A percentile compares a stretch with the other conserved stretches of the same genome.
Conservation (phyloP, 2,113 vertebrate genomes). For the Bubo bubo region DNA sequence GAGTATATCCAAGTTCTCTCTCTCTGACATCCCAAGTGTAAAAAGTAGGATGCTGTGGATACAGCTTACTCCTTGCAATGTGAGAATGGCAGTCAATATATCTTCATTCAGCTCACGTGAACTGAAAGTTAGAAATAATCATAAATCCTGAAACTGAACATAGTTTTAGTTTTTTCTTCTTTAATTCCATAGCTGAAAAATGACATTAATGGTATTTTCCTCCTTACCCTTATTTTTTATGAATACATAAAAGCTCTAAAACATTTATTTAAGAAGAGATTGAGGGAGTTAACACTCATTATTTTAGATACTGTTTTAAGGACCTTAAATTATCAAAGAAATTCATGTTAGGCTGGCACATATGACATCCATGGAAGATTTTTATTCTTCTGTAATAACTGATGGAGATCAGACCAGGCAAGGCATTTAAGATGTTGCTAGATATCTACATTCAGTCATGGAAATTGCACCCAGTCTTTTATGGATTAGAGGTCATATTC, state of each 20-base stretch:
- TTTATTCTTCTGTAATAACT: neutral
- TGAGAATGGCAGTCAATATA: neutral
- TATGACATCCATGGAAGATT: neutral
- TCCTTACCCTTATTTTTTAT: neutral
- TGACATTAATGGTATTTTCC: neutral
- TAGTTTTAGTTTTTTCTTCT: neutral
- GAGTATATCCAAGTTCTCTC: neutral
- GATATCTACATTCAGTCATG: neutral
- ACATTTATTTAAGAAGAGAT: neutral
- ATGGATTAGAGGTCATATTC: neutral
- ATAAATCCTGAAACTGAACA: neutral
- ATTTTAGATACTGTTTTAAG: neutral
- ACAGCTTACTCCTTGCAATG: neutral
- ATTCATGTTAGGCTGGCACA: neutral
- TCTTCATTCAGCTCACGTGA: neutral
- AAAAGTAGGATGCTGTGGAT: accelerated
- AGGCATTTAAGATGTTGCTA: neutral
- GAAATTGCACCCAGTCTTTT: neutral
- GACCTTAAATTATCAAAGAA: neutral
- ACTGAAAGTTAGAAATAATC: neutral
- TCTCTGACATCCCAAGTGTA: neutral
- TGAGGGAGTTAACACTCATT: accelerated
- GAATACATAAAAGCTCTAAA: neutral
- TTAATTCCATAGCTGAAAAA: neutral
- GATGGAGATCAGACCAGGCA: neutral